Evolutionary conservation across 2,113 vertebrate genomes (phyloP).

Genomic region (Pollachius pollachius): DNA sequence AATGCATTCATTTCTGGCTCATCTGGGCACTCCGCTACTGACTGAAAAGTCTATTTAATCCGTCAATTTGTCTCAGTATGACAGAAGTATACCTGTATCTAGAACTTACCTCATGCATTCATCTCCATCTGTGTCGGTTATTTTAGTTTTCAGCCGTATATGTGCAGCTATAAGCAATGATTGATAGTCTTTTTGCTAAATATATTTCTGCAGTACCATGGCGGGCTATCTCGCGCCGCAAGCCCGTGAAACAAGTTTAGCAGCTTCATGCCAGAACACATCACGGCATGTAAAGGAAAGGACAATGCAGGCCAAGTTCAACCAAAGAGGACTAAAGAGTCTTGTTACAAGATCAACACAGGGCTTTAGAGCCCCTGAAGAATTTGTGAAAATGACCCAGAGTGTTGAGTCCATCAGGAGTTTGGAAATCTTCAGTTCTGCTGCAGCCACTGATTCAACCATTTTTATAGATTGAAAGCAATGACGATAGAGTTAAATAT

Average conservation of each 20-base stretch:
- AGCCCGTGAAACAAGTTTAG: slow-evolving; percentile 10
- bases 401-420: too few species aligned
- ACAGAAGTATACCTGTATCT: background rate
- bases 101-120: background rate
- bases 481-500: background rate
- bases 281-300: background rate
- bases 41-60: background rate
- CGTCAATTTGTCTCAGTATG: background rate
- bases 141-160: too few species aligned
- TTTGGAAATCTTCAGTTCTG: too few species aligned
- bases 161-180: too few species aligned
- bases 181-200: background rate
- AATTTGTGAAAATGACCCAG: background rate
- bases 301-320: slow-evolving; percentile 11
- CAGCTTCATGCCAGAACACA: slow-evolving; percentile 1
- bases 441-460: too few species aligned
- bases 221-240: background rate
- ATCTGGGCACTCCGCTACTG: background rate
- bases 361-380: background rate
- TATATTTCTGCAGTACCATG: background rate
- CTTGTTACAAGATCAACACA: background rate
- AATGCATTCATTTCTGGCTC: slow-evolving; percentile 8
- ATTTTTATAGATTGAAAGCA: too few species aligned
- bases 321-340: background rate
- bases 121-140: too few species aligned